Evolutionary conservation across 2,888 invertebrate genomes (phyloP), one percentile per base, ranked within the genome.

Genomic region (Meteorus colon): DNA sequence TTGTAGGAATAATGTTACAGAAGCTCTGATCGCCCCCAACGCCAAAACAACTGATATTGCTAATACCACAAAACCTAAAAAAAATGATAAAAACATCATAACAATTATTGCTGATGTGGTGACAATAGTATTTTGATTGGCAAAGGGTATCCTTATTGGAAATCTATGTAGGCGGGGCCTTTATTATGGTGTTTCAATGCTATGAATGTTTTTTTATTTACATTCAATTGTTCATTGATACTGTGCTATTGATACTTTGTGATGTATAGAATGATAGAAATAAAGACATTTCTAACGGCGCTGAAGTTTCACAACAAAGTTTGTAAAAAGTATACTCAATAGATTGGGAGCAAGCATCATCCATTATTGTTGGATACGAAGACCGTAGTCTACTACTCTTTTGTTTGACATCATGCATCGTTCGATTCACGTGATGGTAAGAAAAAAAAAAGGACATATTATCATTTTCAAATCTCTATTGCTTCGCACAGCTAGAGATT

Each of bases 11-110:
- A 95, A 91, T 82, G 87, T 88, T 82, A 89, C 90, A 77, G 93
- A 92, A 75, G 94, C 94, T 80, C 90, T 89, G 82, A 94, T 88
- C 78, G 92, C 90, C 85, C 93, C 93, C 84, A 91, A 86, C 84
- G 92, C 92, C 86, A 93, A 85, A 84, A 91, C 86, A 85, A 93
- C 87, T 86, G 92, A 91, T 83, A 92, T 90, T 84, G 91, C 86
- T 87, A 91, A 91, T 86, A 92, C 86, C 79, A 90, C 90, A 90
- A 92, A 84, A 84, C 90, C 89, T 90, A 91, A 74, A 83, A 86
- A 81, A 77, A 62, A 60, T 62, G 45, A 45, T 37, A 70, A 66
- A 65, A 70, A 62, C 24, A 74, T 41, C 65, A 16, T 48, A 63
- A 69, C 6, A 48, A 41, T 66, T 69, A 37, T n/a, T 63, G 51